Percentiles rank a stretch among this genome's conserved stretches.
Conservation (phyloP, 2,888 invertebrate genomes). For the Calliopum simillimum region DNA sequence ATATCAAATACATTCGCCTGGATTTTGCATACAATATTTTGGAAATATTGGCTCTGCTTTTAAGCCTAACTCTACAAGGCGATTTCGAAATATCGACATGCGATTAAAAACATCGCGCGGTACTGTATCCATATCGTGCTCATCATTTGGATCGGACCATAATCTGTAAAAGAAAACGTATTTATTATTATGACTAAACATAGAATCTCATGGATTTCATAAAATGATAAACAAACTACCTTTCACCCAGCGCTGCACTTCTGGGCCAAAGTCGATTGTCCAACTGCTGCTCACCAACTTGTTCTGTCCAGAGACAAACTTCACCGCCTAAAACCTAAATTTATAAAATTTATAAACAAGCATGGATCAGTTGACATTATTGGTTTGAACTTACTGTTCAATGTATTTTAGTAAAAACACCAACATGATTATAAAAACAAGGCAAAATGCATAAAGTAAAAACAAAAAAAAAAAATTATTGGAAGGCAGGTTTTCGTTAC, state of each 20-base stretch:
- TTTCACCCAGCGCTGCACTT: slow-evolving; percentile 83
- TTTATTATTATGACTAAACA: not conserved
- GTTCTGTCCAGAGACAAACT: slow-evolving; percentile 88
- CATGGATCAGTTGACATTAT: too few relatives aligned
- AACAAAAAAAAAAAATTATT: not conserved
- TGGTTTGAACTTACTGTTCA: too few relatives aligned
- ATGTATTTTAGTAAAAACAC: too few relatives aligned
- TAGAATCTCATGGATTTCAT: not conserved
- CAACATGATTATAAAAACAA: too few relatives aligned
- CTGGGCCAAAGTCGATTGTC: slow-evolving; percentile 88
- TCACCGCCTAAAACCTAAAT: slow-evolving; percentile 75
- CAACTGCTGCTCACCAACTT: slow-evolving; percentile 78
- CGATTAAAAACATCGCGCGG: slow-evolving; percentile 65
- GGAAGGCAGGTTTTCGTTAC: too few relatives aligned
- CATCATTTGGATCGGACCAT: slow-evolving; percentile 67
- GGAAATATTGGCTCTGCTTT: slow-evolving; percentile 67
- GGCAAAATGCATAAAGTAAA: too few relatives aligned
- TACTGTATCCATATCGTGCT: slow-evolving; percentile 64
- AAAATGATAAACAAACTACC: slow-evolving; percentile 58
- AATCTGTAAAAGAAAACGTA: slow-evolving; percentile 48
- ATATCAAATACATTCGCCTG: slow-evolving; percentile 68
- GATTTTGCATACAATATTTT: slow-evolving; percentile 68
- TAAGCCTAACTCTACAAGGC: slow-evolving; percentile 65
- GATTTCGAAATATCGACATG: slow-evolving; percentile 67
- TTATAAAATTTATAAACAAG: slow-evolving; percentile 11